phyloP scores from a whole-genome alignment of 2,113 vertebrate genomes.

The Podiceps cristatus region DNA sequence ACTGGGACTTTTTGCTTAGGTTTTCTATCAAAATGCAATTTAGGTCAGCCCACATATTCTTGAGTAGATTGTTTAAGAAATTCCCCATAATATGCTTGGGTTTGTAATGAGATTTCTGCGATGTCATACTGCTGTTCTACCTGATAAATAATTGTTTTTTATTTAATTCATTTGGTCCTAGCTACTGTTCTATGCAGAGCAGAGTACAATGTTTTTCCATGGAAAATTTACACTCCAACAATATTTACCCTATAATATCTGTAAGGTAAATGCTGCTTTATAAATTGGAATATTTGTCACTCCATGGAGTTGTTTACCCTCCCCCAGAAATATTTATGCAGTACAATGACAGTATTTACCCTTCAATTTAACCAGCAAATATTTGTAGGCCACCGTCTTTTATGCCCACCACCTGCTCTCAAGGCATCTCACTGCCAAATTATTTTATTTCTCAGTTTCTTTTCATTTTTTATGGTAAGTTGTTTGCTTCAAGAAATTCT shows the following conservation, averaged over 20 bases:
- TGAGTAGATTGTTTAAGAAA: neutral
- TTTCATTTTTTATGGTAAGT: neutral
- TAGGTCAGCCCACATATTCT: neutral
- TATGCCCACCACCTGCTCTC: neutral
- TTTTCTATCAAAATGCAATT: neutral
- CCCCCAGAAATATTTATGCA: conserved; percentile 11
- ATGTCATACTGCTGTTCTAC: neutral
- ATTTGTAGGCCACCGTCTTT: conserved; percentile 16
- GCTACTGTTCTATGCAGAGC: neutral
- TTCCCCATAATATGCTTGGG: neutral
- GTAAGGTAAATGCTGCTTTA: conserved; percentile 24
- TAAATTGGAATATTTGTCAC: conserved; percentile 14
- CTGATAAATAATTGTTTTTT: neutral
- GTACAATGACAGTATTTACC: conserved; percentile 30
- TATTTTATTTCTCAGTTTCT: neutral
- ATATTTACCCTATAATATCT: conserved; percentile 22
- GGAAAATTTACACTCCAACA: conserved; percentile 5
- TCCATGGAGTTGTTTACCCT: neutral
- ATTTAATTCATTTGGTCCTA: neutral
- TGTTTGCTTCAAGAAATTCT: neutral
- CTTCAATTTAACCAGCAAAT: conserved; percentile 58
- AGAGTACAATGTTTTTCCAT: neutral
- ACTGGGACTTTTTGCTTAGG: neutral
- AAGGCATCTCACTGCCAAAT: neutral
- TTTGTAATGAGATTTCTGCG: neutral